These are phyloP conservation scores for Temnopleurus reevesii DNA, from an alignment of 53 echinoderm and acorn worm species.

Conservation along the genomic window DNA sequence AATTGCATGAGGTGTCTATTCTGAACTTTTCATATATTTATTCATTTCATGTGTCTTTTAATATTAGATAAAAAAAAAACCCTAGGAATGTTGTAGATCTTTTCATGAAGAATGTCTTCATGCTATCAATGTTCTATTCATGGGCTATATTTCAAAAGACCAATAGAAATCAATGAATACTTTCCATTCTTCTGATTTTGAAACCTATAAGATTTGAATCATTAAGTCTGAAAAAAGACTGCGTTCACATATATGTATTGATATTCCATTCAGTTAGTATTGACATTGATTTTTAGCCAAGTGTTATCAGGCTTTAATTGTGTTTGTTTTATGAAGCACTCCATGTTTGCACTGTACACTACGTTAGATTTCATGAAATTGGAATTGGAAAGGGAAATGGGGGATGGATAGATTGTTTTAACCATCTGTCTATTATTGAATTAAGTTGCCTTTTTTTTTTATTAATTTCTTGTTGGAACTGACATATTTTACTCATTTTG, in stretches of 20 bases:
- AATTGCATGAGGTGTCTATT: no score
- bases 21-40: no score
- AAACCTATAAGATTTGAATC: not conserved
- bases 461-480: not conserved
- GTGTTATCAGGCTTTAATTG: constrained; percentile 53
- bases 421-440: not conserved
- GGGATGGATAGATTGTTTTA: not conserved
- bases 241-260: constrained; percentile 17
- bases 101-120: no score
- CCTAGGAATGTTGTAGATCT: no score
- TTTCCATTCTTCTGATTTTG: no score
- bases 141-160: no score
- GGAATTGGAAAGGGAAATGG: constrained; percentile 33
- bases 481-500: not conserved
- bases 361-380: constrained; percentile 31
- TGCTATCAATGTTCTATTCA: no score
- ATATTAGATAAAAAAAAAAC: no score
- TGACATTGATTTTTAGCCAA: constrained; percentile 51
- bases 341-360: constrained; percentile 39
- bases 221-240: not conserved
- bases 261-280: constrained; percentile 49
- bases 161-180: no score
- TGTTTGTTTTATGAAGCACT: constrained; percentile 56
- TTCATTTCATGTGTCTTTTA: no score
- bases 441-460: not conserved